These are phyloP conservation scores for Hydrotaea cyrtoneurina DNA, from an alignment of 2,888 invertebrate genomes.

Conservation along the genomic window DNA sequence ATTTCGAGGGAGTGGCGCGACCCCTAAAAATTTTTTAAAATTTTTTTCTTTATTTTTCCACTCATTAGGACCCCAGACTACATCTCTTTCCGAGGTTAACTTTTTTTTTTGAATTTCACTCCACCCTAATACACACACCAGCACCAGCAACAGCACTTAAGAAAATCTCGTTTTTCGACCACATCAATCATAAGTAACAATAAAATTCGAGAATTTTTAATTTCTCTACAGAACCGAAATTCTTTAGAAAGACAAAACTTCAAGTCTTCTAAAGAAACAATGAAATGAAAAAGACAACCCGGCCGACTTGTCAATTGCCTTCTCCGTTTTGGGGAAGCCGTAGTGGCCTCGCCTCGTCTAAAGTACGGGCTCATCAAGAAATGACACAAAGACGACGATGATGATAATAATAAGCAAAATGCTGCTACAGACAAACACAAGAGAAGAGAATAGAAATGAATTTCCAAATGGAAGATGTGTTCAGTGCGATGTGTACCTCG, in stretches of 20 bases:
- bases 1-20: too few species aligned
- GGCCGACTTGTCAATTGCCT: conserved; percentile 49
- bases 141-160: background rate
- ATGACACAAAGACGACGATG: conserved; percentile 53
- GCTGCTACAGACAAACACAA: background rate
- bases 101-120: too few species aligned
- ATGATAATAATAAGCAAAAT: conserved; percentile 65
- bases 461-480: background rate
- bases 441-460: background rate
- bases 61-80: too few species aligned
- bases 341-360: conserved; percentile 4
- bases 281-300: conserved; percentile 42
- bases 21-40: too few species aligned
- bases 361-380: conserved; percentile 54
- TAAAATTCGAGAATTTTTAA: conserved; percentile 56
- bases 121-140: background rate
- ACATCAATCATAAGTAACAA: conserved; percentile 36
- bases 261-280: conserved; percentile 31
- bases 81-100: too few species aligned
- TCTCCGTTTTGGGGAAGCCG: background rate
- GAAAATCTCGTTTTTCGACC: background rate
- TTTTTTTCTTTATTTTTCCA: too few species aligned
- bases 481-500: background rate
- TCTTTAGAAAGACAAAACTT: background rate
- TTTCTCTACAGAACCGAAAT: conserved; percentile 34